A percentile compares a stretch with the other conserved stretches of the same genome.
Conservation (phyloP, 2,888 invertebrate species). For the Halictus ligatus region DNA sequence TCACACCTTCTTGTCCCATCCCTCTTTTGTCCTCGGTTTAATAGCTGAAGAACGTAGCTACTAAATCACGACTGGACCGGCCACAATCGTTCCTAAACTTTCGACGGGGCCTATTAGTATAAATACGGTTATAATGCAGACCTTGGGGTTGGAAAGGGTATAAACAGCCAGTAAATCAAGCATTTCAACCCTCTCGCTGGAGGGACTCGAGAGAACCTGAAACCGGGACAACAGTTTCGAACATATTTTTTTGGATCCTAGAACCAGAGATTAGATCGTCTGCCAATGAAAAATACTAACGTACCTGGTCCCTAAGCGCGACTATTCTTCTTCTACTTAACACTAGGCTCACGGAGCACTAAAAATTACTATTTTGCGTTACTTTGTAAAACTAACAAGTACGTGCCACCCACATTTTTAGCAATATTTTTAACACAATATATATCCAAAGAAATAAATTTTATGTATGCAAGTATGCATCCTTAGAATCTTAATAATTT, state of each 20-base stretch:
- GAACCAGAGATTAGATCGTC: neutral
- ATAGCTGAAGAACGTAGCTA: slow-evolving; percentile 60
- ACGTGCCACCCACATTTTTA: no score
- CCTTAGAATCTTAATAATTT: no score
- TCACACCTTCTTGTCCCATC: slow-evolving; percentile 31
- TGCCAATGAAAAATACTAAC: no score
- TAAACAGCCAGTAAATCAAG: slow-evolving; percentile 83
- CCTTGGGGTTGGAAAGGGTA: slow-evolving; percentile 77
- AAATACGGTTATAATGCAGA: slow-evolving; percentile 83
- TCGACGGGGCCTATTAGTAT: slow-evolving; percentile 79
- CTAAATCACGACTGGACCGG: slow-evolving; percentile 72
- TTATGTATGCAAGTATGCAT: no score
- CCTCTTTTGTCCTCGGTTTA: slow-evolving; percentile 35
- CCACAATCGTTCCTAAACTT: slow-evolving; percentile 65
- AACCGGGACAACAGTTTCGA: slow-evolving; percentile 65
- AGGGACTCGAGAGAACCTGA: slow-evolving; percentile 60
- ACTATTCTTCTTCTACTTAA: neutral
- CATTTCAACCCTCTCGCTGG: slow-evolving; percentile 65
- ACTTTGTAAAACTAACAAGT: no score
- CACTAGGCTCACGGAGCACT: no score
- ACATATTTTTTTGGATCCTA: slow-evolving; percentile 9
- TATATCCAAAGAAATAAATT: no score
- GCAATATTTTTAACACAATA: no score
- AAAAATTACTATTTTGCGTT: no score
- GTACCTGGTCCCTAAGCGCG: neutral